These are phyloP conservation scores for Drosophila falleni DNA, from an alignment of 2,888 invertebrate genomes.

Conservation along the genomic window DNA sequence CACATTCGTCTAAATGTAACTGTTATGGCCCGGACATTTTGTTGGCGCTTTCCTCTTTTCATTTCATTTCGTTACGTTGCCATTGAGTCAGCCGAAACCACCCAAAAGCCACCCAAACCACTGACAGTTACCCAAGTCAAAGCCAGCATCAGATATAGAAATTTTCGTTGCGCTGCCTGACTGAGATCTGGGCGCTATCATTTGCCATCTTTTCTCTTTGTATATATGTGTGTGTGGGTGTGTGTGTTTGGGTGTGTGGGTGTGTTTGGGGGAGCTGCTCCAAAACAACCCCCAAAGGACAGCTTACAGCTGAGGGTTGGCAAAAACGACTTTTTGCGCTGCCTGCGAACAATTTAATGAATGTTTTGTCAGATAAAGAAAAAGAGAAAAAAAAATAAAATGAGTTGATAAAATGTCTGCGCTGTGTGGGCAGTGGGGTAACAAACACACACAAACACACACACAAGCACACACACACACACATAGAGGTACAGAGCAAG, in stretches of 20 bases:
- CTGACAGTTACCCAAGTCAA: slow-evolving; percentile 59
- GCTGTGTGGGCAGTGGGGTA: slow-evolving; percentile 48
- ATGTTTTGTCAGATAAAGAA: slow-evolving; percentile 77
- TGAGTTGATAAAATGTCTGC: slow-evolving; percentile 62
- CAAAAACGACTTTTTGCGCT: slow-evolving; percentile 54
- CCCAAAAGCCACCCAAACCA: slow-evolving; percentile 29
- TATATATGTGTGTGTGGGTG: slow-evolving; percentile 22
- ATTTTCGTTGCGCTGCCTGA: slow-evolving; percentile 69
- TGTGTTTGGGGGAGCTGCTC: slow-evolving; percentile 52
- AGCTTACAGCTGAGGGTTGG: slow-evolving; percentile 62
- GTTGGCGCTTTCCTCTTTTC: slow-evolving; percentile 35
- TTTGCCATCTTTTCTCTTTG: slow-evolving; percentile 70
- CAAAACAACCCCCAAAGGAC: slow-evolving; percentile 76
- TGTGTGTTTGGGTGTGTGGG: slow-evolving; percentile 26
- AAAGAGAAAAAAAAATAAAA: slow-evolving; percentile 53
- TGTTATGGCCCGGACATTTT: slow-evolving; percentile 71
- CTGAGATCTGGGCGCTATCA: slow-evolving; percentile 73
- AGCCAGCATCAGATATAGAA: slow-evolving; percentile 78
- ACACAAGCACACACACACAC: slow-evolving; percentile 6
- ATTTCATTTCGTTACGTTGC: slow-evolving; percentile 39
- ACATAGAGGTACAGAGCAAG: slow-evolving; percentile 5
- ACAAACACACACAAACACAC: slow-evolving; percentile 22
- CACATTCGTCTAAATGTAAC: slow-evolving; percentile 63
- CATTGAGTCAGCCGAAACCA: background rate
- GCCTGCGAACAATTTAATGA: slow-evolving; percentile 76